Base-by-base conservation (phyloP, 2,888 invertebrate genomes). In the Ctenicera cuprea region DNA sequence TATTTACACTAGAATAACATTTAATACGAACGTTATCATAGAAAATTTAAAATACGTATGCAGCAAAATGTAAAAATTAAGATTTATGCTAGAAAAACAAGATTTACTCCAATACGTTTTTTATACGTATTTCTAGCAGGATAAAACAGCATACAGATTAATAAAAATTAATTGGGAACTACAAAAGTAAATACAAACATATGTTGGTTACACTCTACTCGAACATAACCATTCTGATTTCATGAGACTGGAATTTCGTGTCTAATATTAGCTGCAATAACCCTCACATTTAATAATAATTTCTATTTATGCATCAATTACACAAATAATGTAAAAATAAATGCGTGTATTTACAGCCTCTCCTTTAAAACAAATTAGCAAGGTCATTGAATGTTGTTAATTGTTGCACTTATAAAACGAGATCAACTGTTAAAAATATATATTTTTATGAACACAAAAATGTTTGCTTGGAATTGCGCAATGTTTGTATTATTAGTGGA, bases 271-370 rank as follows among this genome's bases (percentile, higher is more conserved):
- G 38, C 59, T n/a, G 18, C 59, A 18, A 38, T 59, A 59, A 59
- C 59, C 59, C 59, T 59, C 59, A 59, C 59, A 59, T 59, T 59
- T 59, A 59, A 59, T 59, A 59, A 59, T 59, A 59, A 59, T 59
- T 59, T 59, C 59, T 59, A 38, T 59, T 59, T 57, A 57, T 57
- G 57, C 33, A 37, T 59, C 59, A 59, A 59, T 59, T 59, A 59
- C 37, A 37, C 12, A 20, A 38, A 59, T 59, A 59, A 16, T 38
- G 20, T 38, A 38, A 59, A 59, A 38, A 59, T 38, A 38, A 59
- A 59, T 37, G 59, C 33, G 33, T 22, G 5, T 59, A 38, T 59
- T 54, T 59, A 38, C 38, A 20, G 38, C n/a, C 37, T 59, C 37
- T 59, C 54, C 59, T 59, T 59, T 38, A 7, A 18, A 59, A 8